Base-by-base conservation (phyloP, 2,797 vertebrate genomes). In the Hippoglossus hippoglossus region DNA sequence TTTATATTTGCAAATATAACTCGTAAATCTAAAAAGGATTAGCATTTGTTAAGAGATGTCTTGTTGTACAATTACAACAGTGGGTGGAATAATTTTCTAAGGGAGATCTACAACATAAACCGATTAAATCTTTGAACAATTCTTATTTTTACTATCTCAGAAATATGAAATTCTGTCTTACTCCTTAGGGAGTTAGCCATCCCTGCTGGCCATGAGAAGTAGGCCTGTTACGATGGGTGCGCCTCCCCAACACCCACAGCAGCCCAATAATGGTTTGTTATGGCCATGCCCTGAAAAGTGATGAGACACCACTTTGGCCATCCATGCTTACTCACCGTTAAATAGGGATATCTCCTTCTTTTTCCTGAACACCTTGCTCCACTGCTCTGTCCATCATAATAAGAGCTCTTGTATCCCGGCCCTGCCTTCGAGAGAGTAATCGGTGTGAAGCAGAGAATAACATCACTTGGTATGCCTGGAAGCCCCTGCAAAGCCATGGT, bases 371-470 rank as follows among this genome's bases (percentile, higher is more conserved):
- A 84, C 91, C 87, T 91, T 87, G 80, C 77, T 74, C 78, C 73
- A 69, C 67, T 74, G 62, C 71, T 78, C 85, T 88, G 90, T 92
- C 89, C 86, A 91, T 93, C 91, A 92, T 87, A 88, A 83, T 91
- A 89, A 91, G 70, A 80, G 76, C 73, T 70, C 84, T 87, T 86
- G 86, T 91, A 82, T 85, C 75, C 79, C 24, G 34, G 70, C 72
- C 66, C 57, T 75, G 79, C 77, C 85, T 79, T 73, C 58, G 58
- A 75, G 73, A 84, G 83, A 77, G 83, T 81, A 79, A 88, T 86
- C 62, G 51, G 79, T 83, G 78, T 79, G 86, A 86, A 89, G 79
- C 74, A 73, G 81, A 82, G 87, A 93, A 92, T 92, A 90, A 89
- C 91, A 87, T 91, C 89, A 83, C 86, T 83, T 53, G 56, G 75